Evolutionary conservation across 2,888 invertebrate species (phyloP).

Genomic region (Idaea biselata): DNA sequence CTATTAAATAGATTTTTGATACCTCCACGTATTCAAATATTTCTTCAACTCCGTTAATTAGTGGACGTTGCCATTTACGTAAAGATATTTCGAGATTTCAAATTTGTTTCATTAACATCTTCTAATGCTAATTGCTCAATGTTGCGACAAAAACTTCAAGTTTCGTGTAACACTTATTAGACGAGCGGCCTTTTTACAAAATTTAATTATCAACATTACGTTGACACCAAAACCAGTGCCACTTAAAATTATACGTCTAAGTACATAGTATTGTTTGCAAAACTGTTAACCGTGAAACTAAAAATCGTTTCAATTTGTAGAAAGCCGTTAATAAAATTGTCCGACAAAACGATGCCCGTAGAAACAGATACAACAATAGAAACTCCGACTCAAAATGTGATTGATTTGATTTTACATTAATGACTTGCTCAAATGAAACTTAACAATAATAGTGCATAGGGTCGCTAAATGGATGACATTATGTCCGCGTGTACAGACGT

Average conservation of each 20-base stretch:
- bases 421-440: constrained; percentile 52
- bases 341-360: constrained; percentile 36
- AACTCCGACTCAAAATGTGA: constrained; percentile 43
- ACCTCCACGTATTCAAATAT: constrained; percentile 18
- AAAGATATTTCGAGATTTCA: constrained; percentile 54
- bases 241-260: constrained; percentile 51
- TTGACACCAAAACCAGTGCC: constrained; percentile 62
- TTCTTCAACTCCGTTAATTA: constrained; percentile 28
- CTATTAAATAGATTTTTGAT: neutral
- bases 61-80: constrained; percentile 39
- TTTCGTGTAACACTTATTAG: constrained; percentile 74
- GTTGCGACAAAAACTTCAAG: constrained; percentile 57
- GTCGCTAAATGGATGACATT: constrained; percentile 68
- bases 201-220: constrained; percentile 75
- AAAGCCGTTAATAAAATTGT: constrained; percentile 59
- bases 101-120: constrained; percentile 73
- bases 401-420: constrained; percentile 64
- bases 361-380: constrained; percentile 45
- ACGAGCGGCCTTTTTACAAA: constrained; percentile 63
- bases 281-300: constrained; percentile 54
- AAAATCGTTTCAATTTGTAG: constrained; percentile 63
- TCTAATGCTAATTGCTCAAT: constrained; percentile 66
- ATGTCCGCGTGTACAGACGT: constrained; percentile 56
- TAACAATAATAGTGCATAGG: constrained; percentile 58
- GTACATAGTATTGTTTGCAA: constrained; percentile 53